These are phyloP conservation scores for Parelbella ahira DNA, from an alignment of 2,888 invertebrate species.

Conservation along the genomic window DNA sequence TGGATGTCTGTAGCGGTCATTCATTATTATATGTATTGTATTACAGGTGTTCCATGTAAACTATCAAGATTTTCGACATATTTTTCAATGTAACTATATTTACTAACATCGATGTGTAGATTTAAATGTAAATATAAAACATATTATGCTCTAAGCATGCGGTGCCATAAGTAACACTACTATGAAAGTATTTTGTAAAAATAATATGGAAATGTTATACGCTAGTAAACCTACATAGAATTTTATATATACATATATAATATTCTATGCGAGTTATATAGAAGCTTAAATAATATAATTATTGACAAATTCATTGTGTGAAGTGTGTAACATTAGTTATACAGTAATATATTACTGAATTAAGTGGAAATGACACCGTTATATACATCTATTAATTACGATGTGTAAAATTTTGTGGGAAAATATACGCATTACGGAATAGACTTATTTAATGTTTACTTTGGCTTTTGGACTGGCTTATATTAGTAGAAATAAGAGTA, in stretches of 20 bases:
- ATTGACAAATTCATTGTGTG: slow-evolving; percentile 21
- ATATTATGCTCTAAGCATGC: slow-evolving; percentile 73
- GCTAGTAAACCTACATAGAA: slow-evolving; percentile 13
- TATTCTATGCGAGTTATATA: too few relatives aligned
- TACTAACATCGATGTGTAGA: slow-evolving; percentile 20
- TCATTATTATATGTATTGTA: too few relatives aligned
- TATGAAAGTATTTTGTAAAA: slow-evolving; percentile 58
- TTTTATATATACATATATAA: too few relatives aligned
- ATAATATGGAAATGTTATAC: slow-evolving; percentile 29
- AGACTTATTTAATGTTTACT: slow-evolving; percentile 69
- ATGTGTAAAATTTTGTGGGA: slow-evolving; percentile 75
- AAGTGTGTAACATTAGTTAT: slow-evolving; percentile 26
- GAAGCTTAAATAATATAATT: slow-evolving; percentile 23
- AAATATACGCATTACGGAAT: slow-evolving; percentile 78
- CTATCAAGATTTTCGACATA: slow-evolving; percentile 9
- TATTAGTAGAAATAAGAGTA: slow-evolving; percentile 59
- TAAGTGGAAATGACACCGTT: slow-evolving; percentile 30
- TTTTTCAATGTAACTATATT: slow-evolving; percentile 11
- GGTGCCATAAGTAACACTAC: slow-evolving; percentile 76
- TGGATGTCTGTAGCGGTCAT: too few relatives aligned
- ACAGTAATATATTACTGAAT: slow-evolving; percentile 31
- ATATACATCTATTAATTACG: too few relatives aligned
- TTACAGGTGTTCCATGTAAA: too few relatives aligned
- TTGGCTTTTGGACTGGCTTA: slow-evolving; percentile 73
- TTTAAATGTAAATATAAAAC: slow-evolving; percentile 38